Percentiles rank a stretch among this genome's conserved stretches.
Conservation (phyloP, 1,140 invertebrate genomes). For the Pomacea maculata region DNA sequence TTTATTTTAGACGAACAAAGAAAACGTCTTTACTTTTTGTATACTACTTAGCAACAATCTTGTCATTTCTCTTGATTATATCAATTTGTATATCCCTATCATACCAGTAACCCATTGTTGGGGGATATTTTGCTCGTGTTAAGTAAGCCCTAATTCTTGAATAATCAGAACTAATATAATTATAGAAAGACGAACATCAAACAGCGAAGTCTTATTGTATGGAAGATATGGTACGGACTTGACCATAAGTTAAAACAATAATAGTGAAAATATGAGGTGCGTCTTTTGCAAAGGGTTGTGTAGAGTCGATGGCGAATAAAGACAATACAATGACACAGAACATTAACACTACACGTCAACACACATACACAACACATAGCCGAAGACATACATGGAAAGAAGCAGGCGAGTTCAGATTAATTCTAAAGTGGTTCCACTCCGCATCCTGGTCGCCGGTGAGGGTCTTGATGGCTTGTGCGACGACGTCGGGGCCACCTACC, state of each 20-base stretch:
- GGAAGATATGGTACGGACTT: too few relatives aligned
- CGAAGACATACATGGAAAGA: not conserved
- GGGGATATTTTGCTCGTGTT: not conserved
- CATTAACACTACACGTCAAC: not conserved
- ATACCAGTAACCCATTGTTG: not conserved
- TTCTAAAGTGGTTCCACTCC: constrained; percentile 31
- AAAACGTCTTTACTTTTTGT: not conserved
- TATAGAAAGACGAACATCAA: not conserved
- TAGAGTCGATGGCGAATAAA: not conserved
- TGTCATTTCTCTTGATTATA: constrained; percentile 17
- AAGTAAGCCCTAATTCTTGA: not conserved
- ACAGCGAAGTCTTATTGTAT: not conserved
- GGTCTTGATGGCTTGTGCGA: constrained; percentile 21
- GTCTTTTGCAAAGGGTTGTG: not conserved
- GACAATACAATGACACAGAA: not conserved
- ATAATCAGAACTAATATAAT: not conserved
- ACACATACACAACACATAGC: not conserved
- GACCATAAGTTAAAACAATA: not conserved
- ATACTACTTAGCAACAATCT: not conserved
- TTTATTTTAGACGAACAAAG: not conserved
- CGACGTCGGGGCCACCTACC: constrained; percentile 14
- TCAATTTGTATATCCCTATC: not conserved
- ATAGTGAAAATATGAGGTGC: not conserved
- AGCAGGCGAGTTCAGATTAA: constrained; percentile 35
- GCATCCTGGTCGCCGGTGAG: constrained; percentile 38